Evolutionary conservation across 2,888 invertebrate species (phyloP), one percentile per base, ranked within the genome.

Genomic region (Pseudococcus jackbeardsleyi): DNA sequence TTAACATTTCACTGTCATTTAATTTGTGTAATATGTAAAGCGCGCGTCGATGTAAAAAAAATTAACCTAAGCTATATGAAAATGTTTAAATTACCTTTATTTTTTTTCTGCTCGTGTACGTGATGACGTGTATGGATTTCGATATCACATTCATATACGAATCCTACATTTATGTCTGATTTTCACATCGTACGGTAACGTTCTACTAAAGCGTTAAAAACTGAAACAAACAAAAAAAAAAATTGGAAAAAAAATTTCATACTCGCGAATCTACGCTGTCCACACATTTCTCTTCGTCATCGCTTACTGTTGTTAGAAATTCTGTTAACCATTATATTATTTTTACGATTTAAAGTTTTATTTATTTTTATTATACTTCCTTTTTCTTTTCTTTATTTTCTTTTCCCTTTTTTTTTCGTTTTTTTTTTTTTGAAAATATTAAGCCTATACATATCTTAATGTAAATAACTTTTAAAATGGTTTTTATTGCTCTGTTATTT

Each of bases 291-390:
- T 42, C 8, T 68, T 86, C 68, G 86, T 86, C 86, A 46, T 68
- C 33, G 86, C 86, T 86, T 86, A 86, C 68, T 46, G 72, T 86
- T 46, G 72, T 86, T 72, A 48, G 68, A 72, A 72, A 86, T 72
- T 46, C 77, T 86, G 86, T 86, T 86, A 86, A 86, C 86, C 86
- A 86, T 86, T 86, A 64, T 85, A 72, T 72, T 46, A 68, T 72
- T 86, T 68, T 72, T 85, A 85, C 39, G 39, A 85, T 59, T 82
- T 46, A 50, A 50, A 84, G 9, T 84, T 48, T 48, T 84, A 84
- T 84, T 50, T 59, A 50, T 26, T 48, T 33, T 54, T 59, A 85
- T 85, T 85, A 8, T 85, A 85, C 85, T 42, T 85, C 19, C 64
- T 85, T 85, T 85, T 33, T 33, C 26, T 85, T 48, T 48, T 84